Conservation (phyloP, 2,888 invertebrate species). For the Sarcophaga subvicina region DNA sequence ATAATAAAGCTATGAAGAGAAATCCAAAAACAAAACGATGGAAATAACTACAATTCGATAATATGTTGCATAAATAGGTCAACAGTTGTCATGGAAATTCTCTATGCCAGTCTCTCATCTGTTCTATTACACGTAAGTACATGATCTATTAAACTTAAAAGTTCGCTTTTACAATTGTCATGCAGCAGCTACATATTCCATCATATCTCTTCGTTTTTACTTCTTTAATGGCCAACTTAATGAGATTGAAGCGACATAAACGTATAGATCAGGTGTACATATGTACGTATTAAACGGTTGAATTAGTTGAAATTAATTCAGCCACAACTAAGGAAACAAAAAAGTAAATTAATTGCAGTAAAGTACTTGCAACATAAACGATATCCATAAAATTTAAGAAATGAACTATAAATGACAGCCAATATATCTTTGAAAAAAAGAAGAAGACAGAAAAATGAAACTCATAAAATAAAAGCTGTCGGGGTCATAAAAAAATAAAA, state of each 20-base stretch:
- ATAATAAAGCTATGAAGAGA: background rate
- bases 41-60: too few relatives aligned
- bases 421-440: conserved; percentile 1
- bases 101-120: too few relatives aligned
- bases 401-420: conserved; percentile 4
- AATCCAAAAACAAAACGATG: too few relatives aligned
- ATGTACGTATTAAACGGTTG: conserved; percentile 38
- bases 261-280: conserved; percentile 50
- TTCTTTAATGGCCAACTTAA: conserved; percentile 46
- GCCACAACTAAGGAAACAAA: background rate
- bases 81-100: too few relatives aligned
- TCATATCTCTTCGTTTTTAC: background rate
- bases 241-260: conserved; percentile 25
- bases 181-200: too few relatives aligned
- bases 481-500: conserved; percentile 14
- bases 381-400: conserved; percentile 1
- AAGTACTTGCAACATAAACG: background rate
- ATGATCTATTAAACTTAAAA: too few relatives aligned
- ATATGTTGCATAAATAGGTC: too few relatives aligned
- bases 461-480: conserved; percentile 41
- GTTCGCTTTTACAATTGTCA: too few relatives aligned
- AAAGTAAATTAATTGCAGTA: background rate
- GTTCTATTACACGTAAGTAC: too few relatives aligned
- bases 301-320: conserved; percentile 52
- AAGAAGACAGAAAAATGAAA: background rate